Evolutionary conservation across 2,888 invertebrate species (phyloP), one percentile per base, ranked within the genome.

Genomic region (Cyclophora albipunctata): DNA sequence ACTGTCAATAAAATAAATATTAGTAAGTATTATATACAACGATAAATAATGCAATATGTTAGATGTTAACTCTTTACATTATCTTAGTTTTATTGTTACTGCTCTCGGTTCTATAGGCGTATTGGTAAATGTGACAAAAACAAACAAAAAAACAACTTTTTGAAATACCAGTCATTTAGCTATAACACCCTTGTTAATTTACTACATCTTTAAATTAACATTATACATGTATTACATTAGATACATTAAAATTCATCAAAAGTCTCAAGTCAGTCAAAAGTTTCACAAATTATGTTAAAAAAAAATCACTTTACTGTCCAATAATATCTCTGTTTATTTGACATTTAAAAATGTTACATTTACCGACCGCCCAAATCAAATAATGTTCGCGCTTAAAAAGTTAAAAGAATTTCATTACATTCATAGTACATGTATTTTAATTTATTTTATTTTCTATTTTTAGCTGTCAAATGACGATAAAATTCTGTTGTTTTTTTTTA

Each of bases 31-130:
- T 78, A 70, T 37, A 37, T 37, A 64, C 84, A 84, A 84, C 81
- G 81, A 84, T 20, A 20, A 64, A 69, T 75, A 75, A 78, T 76
- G 81, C 78, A 85, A 84, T 85, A 83, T 84, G 79, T 84, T 80
- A 82, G 75, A 73, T 54, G 42, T 50, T 51, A 54, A 59, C 52
- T 53, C 52, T 47, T 69, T 37, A 37, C 37, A 37, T 37, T 37
- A 5, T 37, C 4, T 37, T 5, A 37, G 4, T 4, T 37, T 20
- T 42, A 33, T 20, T 4, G 42, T 20, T 42, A 45, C 42, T 42
- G 37, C 37, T 37, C 37, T 35, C 40, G 20, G 35, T 46, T 37
- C 5, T 7, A 7, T 20, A 40, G 45, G n/a, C 33, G 7, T 34
- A 5, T 45, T 45, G 45, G 34, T 45, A 7, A 34, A n/a, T 7